Conservation (phyloP, 2,797 vertebrate genomes). For the Cryptoblepharus egeriae region DNA sequence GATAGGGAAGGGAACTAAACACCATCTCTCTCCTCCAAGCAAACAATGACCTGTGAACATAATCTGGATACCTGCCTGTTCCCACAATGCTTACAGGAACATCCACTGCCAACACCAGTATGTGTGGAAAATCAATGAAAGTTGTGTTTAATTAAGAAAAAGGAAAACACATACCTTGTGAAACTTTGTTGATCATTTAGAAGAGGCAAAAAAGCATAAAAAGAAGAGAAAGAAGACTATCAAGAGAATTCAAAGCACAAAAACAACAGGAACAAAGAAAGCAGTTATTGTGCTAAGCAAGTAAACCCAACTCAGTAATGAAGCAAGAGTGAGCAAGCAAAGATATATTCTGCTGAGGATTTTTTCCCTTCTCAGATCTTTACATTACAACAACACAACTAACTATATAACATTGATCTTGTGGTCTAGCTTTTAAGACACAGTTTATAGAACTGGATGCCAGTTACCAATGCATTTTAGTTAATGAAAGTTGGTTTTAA, state of each 20-base stretch:
- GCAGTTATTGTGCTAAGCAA: conserved; percentile 23
- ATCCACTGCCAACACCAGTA: too few relatives aligned
- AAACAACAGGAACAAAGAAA: conserved; percentile 36
- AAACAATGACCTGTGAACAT: neutral
- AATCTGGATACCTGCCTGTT: too few relatives aligned
- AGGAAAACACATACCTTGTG: conserved; percentile 87
- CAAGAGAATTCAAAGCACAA: conserved; percentile 41
- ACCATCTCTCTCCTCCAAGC: neutral
- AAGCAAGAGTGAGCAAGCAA: conserved; percentile 19
- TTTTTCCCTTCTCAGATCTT: fast-evolving
- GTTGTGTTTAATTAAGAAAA: conserved; percentile 34
- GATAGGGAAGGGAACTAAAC: too few relatives aligned
- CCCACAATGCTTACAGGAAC: neutral
- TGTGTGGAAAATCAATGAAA: neutral
- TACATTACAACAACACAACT: neutral
- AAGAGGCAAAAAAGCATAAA: conserved; percentile 66
- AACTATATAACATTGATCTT: neutral
- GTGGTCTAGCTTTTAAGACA: neutral
- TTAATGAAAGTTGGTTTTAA: neutral
- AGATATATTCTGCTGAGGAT: neutral
- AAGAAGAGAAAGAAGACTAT: conserved; percentile 71
- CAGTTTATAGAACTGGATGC: neutral
- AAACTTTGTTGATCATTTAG: conserved; percentile 78
- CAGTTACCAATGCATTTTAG: neutral
- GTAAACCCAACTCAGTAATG: conserved; percentile 40